Conservation (phyloP, 1,140 invertebrate species). For the Glomeris maerens region DNA sequence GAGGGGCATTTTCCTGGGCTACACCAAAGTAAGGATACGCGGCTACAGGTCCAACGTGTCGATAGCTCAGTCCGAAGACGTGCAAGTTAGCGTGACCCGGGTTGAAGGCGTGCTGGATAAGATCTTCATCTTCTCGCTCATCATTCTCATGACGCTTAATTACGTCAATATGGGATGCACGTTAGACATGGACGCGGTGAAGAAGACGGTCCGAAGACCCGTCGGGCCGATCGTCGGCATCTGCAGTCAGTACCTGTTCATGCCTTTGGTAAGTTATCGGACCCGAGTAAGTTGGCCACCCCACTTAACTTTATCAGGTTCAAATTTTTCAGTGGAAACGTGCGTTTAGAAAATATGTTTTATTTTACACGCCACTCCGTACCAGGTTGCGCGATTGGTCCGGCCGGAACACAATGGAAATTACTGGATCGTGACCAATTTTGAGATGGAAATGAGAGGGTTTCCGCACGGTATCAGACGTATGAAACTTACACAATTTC, state of each 20-base stretch:
- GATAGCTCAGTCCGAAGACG: conserved; percentile 17
- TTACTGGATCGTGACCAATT: too few species aligned
- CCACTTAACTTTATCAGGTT: too few species aligned
- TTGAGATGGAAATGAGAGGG: too few species aligned
- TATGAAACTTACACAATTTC: too few species aligned
- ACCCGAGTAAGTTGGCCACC: too few species aligned
- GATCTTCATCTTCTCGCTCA: conserved; percentile 61
- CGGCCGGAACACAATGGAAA: too few species aligned
- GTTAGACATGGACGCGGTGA: conserved; percentile 57
- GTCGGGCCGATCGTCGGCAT: conserved; percentile 73
- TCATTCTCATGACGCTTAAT: conserved; percentile 60
- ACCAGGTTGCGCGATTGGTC: too few species aligned
- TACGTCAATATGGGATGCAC: conserved; percentile 91
- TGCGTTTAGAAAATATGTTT: too few species aligned
- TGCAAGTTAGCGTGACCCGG: conserved; percentile 45
- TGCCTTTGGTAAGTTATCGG: conserved; percentile 64
- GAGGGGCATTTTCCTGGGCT: conserved; percentile 47
- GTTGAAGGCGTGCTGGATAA: conserved; percentile 49
- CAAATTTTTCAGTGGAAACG: too few species aligned
- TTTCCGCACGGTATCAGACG: too few species aligned
- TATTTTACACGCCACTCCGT: too few species aligned
- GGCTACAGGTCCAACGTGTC: conserved; percentile 17
- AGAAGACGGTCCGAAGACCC: conserved; percentile 52
- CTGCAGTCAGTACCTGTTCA: conserved; percentile 65
- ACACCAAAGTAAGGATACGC: conserved; percentile 28